These are phyloP conservation scores for Ligdia adustata DNA, from an alignment of 2,888 invertebrate species.

Conservation along the genomic window DNA sequence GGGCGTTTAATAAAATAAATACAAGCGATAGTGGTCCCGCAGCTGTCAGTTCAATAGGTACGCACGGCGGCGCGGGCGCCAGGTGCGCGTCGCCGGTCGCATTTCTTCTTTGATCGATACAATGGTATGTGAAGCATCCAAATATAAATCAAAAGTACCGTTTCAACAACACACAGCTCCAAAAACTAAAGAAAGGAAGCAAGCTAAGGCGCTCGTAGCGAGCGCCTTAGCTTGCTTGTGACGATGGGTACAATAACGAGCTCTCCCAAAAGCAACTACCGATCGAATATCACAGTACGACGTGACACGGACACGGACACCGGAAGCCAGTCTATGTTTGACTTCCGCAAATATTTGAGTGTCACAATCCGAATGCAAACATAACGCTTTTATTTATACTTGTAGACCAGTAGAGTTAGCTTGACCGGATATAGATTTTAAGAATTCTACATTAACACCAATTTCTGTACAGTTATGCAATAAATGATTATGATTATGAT, in stretches of 20 bases:
- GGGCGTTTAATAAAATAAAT: constrained; percentile 36
- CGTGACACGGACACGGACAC: constrained; percentile 41
- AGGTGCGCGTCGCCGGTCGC: constrained; percentile 43
- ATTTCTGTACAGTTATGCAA: too few species aligned
- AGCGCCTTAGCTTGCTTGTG: too few species aligned
- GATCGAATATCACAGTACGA: constrained; percentile 43
- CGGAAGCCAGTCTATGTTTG: constrained; percentile 50
- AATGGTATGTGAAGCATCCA: constrained; percentile 19
- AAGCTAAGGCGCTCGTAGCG: constrained; percentile 12
- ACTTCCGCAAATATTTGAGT: constrained; percentile 58
- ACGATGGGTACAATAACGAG: constrained; percentile 24
- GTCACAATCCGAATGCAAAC: constrained; percentile 45
- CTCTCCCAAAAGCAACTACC: constrained; percentile 37
- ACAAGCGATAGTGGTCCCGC: constrained; percentile 44
- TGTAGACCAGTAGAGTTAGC: constrained; percentile 9
- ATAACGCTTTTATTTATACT: constrained; percentile 25
- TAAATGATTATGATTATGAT: too few species aligned
- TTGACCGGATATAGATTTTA: too few species aligned
- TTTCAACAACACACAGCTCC: constrained; percentile 23
- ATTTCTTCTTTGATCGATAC: constrained; percentile 30
- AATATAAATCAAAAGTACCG: constrained; percentile 29
- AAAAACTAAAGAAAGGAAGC: constrained; percentile 30
- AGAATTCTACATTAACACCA: too few species aligned
- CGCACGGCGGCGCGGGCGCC: constrained; percentile 54
- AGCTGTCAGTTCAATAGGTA: constrained; percentile 53